A percentile compares a stretch with the other conserved stretches of the same genome.
Conservation (phyloP, 2,113 vertebrate species). For the Aspidoscelis tigris region DNA sequence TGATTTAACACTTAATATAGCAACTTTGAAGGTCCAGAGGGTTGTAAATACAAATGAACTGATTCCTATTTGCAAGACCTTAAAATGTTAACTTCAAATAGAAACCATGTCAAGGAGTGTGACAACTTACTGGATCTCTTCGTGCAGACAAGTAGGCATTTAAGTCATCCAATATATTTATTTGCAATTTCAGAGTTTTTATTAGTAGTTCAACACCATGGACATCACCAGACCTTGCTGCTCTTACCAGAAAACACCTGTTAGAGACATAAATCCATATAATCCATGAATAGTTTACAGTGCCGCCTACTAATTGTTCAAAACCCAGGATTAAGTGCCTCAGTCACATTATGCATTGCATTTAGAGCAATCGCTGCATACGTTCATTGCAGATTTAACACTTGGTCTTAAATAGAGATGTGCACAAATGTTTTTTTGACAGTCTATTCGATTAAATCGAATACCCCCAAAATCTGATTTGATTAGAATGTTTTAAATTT, state of each 20-base stretch:
- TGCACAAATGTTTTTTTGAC: no score
- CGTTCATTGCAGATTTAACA: background rate
- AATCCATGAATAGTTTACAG: background rate
- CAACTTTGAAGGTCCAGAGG: background rate
- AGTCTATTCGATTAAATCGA: no score
- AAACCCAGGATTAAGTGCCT: background rate
- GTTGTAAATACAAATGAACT: background rate
- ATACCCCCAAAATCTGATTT: no score
- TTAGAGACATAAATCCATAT: constrained; percentile 13
- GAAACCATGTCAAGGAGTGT: background rate
- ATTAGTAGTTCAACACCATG: constrained; percentile 76
- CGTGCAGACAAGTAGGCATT: constrained; percentile 71
- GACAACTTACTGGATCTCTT: constrained; percentile 81
- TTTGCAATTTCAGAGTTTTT: constrained; percentile 68
- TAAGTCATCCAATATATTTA: constrained; percentile 81
- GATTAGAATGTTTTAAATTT: no score
- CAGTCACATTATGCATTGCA: background rate
- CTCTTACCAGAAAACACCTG: constrained; percentile 84
- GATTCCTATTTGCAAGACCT: background rate
- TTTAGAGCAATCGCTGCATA: background rate
- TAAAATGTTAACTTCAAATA: background rate
- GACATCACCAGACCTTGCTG: constrained; percentile 73
- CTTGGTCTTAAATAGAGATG: no score
- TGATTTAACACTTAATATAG: background rate
- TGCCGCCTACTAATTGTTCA: background rate